Evolutionary conservation across 2,797 vertebrate genomes (phyloP).

Genomic region (Poeciliopsis paucimaculata): DNA sequence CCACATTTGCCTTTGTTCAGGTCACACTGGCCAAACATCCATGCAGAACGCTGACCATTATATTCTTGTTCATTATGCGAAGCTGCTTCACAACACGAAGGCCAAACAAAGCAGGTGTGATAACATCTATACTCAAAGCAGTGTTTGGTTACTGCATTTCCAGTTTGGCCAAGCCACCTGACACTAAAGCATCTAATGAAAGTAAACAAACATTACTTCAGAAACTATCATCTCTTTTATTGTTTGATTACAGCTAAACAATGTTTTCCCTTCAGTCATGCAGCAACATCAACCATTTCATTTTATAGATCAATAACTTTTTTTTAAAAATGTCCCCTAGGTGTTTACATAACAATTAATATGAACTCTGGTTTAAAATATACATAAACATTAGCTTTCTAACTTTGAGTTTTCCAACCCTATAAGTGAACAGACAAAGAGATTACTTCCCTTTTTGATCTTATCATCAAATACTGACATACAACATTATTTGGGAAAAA

Average conservation of each 20-base stretch:
- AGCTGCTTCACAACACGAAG: background rate
- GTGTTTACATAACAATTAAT: background rate
- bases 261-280: slow-evolving; percentile 21
- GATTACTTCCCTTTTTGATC: slow-evolving; percentile 4
- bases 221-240: slow-evolving; percentile 20
- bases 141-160: slow-evolving; percentile 42
- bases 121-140: slow-evolving; percentile 5
- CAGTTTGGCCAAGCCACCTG: slow-evolving; percentile 39
- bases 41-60: background rate
- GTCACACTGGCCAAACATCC: background rate
- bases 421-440: slow-evolving; percentile 18
- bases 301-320: background rate
- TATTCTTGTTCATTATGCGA: background rate
- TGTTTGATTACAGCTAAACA: slow-evolving; percentile 28
- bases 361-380: background rate
- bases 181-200: slow-evolving; percentile 24
- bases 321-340: background rate
- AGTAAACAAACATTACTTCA: slow-evolving; percentile 11
- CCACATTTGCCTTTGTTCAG: background rate
- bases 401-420: background rate
- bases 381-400: background rate
- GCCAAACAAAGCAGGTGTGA: slow-evolving; percentile 11
- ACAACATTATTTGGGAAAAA: background rate
- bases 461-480: slow-evolving; percentile 7
- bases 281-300: background rate